Conservation (phyloP, 2,888 invertebrate genomes). For the Mesopsocus fuscifrons region DNA sequence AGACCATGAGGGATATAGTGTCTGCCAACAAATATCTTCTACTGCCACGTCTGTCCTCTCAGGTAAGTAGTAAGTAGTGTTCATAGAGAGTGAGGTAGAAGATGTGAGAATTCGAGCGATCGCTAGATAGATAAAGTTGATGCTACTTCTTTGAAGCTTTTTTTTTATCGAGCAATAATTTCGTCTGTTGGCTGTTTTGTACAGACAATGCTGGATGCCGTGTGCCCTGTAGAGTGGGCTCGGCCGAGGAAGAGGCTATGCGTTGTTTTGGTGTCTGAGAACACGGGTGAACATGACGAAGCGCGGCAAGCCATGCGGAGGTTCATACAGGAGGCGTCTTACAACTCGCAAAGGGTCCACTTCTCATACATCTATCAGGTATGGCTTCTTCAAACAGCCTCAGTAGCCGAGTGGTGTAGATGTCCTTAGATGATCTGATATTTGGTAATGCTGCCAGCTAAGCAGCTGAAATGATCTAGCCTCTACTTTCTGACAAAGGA, state of each 20-base stretch:
- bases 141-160: too few species aligned
- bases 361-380: slow-evolving; percentile 64
- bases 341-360: slow-evolving; percentile 44
- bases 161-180: slow-evolving; percentile 1
- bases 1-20: slow-evolving; percentile 73
- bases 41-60: slow-evolving; percentile 80
- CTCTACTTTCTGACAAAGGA: too few species aligned
- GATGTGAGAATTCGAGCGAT: not conserved
- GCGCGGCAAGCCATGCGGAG: slow-evolving; percentile 48
- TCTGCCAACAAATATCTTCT: slow-evolving; percentile 74
- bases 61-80: slow-evolving; percentile 39
- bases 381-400: too few species aligned
- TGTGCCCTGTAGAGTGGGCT: slow-evolving; percentile 81
- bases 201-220: slow-evolving; percentile 50
- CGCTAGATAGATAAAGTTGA: too few species aligned
- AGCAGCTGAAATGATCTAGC: too few species aligned
- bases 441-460: too few species aligned
- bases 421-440: too few species aligned
- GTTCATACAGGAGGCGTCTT: slow-evolving; percentile 47
- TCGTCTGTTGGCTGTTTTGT: slow-evolving; percentile 17
- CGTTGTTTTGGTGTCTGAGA: slow-evolving; percentile 59
- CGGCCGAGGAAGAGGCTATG: slow-evolving; percentile 53
- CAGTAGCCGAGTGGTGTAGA: too few species aligned
- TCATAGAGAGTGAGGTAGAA: not conserved
- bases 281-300: slow-evolving; percentile 35